Base-by-base conservation (phyloP, 2,113 vertebrate genomes). In the Hydrochoerus hydrochaeris region DNA sequence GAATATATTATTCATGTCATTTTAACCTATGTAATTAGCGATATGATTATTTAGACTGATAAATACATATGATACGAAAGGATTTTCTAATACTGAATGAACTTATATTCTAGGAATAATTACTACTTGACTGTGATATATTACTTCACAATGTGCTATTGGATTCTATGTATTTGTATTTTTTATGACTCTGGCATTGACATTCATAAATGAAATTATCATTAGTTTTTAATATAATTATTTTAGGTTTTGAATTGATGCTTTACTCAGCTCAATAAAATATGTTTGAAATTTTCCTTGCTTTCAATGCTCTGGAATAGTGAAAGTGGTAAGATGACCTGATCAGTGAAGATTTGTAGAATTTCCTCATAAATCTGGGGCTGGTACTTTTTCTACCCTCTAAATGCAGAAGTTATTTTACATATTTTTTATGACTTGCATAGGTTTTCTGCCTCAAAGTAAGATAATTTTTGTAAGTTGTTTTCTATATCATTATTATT, bases 81-180 rank as follows among this genome's bases (percentile, higher is more conserved):
- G 85, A 52, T 95, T 88, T 96, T 89, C 49, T 93, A 91, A 91
- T 65, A 85, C 12, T 30, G 5, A 92, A 52, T 73, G n/a, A 83
- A 28, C 20, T 78, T 85, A 77, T 4, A 60, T 65, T 81, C 3
- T 58, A 65, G 20, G 10, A 93, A 73, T 86, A 94, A 91, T 38
- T 92, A 69, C 30, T n/a, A 26, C 11, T 78, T 83, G 14, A 6
- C 13, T 30, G 57, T 91, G 46, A 69, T 41, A 19, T 85, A 85
- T 80, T 92, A 90, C 65, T 92, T 92, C 49, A 78, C 80, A 94
- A 71, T 91, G 58, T 80, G 28, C 4, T 84, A 1, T 73, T 95
- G 22, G 16, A 85, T 75, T 97, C 38, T 87, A 6, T 83, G 7
- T 58, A 69, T 11, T 80, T 85, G 49, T n/a, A 32, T 44, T 58